Percentiles rank a stretch among this genome's conserved stretches.
Conservation (phyloP, 2,113 vertebrate species). For the Excalfactoria chinensis region DNA sequence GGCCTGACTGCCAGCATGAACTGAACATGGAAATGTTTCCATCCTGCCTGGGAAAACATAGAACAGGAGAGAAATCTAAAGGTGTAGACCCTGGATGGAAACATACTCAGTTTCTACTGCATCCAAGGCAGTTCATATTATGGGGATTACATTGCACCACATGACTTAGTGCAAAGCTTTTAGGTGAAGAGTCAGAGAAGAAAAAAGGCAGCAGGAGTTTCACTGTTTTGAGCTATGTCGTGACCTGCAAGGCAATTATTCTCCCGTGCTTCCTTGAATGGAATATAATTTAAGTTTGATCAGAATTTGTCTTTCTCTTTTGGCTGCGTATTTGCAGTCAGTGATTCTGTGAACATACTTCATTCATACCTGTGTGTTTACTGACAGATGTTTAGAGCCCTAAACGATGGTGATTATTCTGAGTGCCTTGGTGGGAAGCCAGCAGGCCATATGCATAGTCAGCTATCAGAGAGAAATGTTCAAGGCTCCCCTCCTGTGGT, state of each 20-base stretch:
- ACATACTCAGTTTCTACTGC: background rate
- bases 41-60: background rate
- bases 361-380: accelerated
- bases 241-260: background rate
- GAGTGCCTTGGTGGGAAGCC: background rate
- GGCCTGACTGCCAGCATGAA: conserved; percentile 7
- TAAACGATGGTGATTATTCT: accelerated
- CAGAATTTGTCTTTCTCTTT: background rate
- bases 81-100: background rate
- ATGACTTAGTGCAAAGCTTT: background rate
- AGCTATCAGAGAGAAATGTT: background rate
- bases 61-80: background rate
- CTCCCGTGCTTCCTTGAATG: background rate
- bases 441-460: background rate
- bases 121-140: background rate
- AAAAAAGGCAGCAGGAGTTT: background rate
- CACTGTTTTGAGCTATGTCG: background rate
- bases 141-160: background rate
- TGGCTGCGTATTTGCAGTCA: background rate
- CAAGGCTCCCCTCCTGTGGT: background rate
- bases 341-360: background rate
- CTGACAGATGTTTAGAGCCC: background rate
- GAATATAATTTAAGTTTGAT: background rate
- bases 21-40: conserved; percentile 15
- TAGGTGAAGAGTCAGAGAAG: background rate